Percentiles rank a stretch among this genome's conserved stretches.
phyloP scores from a whole-genome alignment of 2,113 vertebrate species.

The Dipodomys ordii region DNA sequence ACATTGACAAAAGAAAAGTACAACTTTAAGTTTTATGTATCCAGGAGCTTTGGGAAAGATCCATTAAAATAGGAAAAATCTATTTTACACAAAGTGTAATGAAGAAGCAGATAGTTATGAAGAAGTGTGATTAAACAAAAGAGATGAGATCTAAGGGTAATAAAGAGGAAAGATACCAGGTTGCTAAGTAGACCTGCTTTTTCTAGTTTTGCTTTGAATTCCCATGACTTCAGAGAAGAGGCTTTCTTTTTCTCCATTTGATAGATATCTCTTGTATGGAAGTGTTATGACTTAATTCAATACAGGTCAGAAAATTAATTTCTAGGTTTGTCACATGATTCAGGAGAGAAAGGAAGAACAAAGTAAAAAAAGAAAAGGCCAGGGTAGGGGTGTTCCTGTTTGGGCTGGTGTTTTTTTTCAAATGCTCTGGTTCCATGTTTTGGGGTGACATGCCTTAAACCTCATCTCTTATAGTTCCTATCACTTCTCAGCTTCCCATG shows the following conservation, averaged over 20 bases:
- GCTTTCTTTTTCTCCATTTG: not conserved
- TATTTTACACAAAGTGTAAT: not conserved
- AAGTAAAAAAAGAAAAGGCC: not conserved
- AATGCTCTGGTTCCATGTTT: not conserved
- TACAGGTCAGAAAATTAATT: not conserved
- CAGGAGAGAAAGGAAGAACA: not conserved
- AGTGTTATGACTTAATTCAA: not conserved
- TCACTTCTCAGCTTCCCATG: not conserved
- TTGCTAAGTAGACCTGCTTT: not conserved
- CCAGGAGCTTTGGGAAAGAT: not conserved
- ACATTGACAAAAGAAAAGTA: not conserved
- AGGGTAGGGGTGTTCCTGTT: not conserved
- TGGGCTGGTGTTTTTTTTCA: not conserved
- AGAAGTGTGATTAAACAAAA: not conserved
- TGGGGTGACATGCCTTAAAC: not conserved
- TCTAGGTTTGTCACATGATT: not conserved
- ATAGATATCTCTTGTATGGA: not conserved
- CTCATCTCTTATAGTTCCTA: not conserved
- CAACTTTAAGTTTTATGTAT: not conserved
- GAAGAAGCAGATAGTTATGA: not conserved
- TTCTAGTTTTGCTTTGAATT: not conserved
- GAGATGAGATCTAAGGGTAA: no score
- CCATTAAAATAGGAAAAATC: not conserved
- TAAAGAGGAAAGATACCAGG: not conserved
- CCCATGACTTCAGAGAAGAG: not conserved